phyloP scores from a whole-genome alignment of 2,113 vertebrate species.

The Elephas maximus region DNA sequence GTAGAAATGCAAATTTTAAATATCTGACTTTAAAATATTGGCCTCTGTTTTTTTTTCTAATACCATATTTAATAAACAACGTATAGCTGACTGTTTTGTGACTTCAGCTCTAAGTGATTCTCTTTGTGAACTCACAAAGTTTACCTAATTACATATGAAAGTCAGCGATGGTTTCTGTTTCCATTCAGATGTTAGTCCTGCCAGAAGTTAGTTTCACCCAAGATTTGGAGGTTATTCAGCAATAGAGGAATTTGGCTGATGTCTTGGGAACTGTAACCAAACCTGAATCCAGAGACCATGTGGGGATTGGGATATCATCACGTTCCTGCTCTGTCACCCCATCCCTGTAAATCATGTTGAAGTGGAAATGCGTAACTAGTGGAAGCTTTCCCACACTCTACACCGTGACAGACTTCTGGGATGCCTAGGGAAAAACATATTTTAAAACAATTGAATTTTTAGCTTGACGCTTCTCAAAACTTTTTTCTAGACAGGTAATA shows the following conservation, averaged over 20 bases:
- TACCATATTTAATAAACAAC: neutral
- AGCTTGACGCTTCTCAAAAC: conserved; percentile 69
- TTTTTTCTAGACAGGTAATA: conserved; percentile 80
- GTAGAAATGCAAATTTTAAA: neutral
- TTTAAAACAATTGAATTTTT: conserved; percentile 59
- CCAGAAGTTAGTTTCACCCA: neutral
- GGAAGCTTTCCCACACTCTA: neutral
- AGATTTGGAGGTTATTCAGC: conserved; percentile 18
- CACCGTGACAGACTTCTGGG: neutral
- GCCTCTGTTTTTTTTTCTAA: neutral
- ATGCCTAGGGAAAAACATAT: conserved; percentile 59
- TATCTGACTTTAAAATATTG: conserved; percentile 11
- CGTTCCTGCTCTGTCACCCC: neutral
- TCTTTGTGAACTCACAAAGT: neutral
- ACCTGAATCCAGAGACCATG: neutral
- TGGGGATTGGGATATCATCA: neutral
- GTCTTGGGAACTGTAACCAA: conserved; percentile 13
- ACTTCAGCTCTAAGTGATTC: neutral
- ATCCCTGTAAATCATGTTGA: conserved; percentile 60
- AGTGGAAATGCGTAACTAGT: neutral
- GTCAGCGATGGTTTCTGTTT: neutral
- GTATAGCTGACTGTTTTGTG: neutral
- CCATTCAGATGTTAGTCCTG: neutral
- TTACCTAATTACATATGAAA: neutral
- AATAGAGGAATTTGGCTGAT: conserved; percentile 29